Conservation (phyloP, 53 echinoderm and acorn worm genomes). For the Temnopleurus reevesii region DNA sequence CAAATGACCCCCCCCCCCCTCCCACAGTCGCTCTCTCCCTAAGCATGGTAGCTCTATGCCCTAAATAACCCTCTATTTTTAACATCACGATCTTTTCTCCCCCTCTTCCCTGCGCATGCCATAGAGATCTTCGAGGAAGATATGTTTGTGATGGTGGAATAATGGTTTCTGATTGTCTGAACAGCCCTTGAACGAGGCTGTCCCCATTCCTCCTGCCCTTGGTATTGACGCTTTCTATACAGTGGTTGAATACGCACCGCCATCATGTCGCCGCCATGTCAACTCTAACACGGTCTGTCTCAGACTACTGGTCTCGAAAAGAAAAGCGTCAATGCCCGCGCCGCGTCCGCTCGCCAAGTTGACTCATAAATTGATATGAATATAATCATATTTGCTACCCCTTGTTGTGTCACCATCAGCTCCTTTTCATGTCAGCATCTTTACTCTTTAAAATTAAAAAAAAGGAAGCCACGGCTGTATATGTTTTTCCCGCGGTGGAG, state of each 20-base stretch:
- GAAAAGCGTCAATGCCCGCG: constrained; percentile 58
- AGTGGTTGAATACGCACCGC: constrained; percentile 59
- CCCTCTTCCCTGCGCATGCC: not conserved
- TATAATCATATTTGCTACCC: constrained; percentile 55
- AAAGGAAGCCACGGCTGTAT: not conserved
- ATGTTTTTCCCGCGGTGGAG: not conserved
- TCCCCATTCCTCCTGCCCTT: constrained; percentile 46
- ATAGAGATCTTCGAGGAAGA: constrained; percentile 15
- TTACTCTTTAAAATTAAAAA: too few relatives aligned
- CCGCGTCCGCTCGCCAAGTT: constrained; percentile 35
- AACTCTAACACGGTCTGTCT: constrained; percentile 44
- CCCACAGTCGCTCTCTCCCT: not conserved
- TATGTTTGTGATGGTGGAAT: constrained; percentile 57
- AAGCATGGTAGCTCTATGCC: not conserved
- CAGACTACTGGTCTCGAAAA: constrained; percentile 53
- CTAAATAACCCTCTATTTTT: too few relatives aligned
- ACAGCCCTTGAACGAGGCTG: constrained; percentile 42
- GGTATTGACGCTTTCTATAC: constrained; percentile 61
- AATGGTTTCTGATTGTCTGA: constrained; percentile 44
- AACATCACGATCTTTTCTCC: not conserved
- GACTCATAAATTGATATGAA: constrained; percentile 61
- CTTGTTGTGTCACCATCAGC: constrained; percentile 35
- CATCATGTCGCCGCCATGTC: constrained; percentile 47
- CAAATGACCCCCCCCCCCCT: not conserved
- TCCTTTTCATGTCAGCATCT: not conserved